Evolutionary conservation across 2,888 invertebrate species (phyloP), one percentile per base, ranked within the genome.

Genomic region (Yponomeuta plumbellus): DNA sequence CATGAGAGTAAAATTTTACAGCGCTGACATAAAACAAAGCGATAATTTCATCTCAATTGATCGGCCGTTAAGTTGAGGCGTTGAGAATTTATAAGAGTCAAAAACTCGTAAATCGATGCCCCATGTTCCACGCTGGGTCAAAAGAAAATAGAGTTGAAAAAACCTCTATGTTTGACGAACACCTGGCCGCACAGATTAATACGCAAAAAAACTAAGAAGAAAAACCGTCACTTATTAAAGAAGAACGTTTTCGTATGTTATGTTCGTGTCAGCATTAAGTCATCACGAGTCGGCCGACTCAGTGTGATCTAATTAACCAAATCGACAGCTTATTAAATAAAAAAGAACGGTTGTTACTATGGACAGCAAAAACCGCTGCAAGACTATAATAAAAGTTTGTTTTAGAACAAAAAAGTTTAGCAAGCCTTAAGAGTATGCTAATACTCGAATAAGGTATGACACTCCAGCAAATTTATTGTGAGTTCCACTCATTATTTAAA

Each of bases 1-100:
- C 44, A 13, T 17, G 44, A 17, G 17, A 17, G 39, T 39, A 17
- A 62, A 20, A 8, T 62, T 62, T 62, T 39, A 39, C 62, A 39
- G 62, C 62, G 2, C 21, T 63, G 44, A 40, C 40, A 63, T 40
- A 63, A 62, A 63, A 40, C 75, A 76, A 76, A 79, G 76, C 85
- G 83, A 85, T 88, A 86, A 86, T 88, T 84, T 81, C 85, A 76
- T 78, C 78, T 75, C 75, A 75, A 75, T 73, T 78, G 85, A 85
- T 84, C 83, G 84, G 79, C 85, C 78, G 83, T 88, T 88, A 88
- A 87, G 85, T 83, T 80, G 80, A 83, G 79, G 83, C 84, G 80
- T 84, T 81, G 80, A 83, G 79, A 77, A 83, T 88, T 85, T 88
- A 87, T 86, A 86, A 88, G 88, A 86, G 85, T 87, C 87, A 81